A percentile compares a stretch with the other conserved stretches of the same genome.
These are phyloP conservation scores for Botia almorhae DNA, from an alignment of 2,797 vertebrate genomes.

Conservation along the genomic window DNA sequence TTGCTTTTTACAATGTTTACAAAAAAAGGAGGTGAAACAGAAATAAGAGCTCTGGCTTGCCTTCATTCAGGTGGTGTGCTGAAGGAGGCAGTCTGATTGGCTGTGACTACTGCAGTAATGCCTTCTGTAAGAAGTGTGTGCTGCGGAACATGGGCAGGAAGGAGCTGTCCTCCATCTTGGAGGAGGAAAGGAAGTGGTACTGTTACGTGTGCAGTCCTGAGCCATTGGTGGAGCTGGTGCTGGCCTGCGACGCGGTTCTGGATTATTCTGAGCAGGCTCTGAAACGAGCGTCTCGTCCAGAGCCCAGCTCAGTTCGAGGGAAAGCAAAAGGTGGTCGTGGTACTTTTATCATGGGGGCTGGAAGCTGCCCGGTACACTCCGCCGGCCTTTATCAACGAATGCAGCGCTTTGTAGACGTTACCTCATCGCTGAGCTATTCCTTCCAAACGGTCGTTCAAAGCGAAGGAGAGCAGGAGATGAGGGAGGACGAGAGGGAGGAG, in stretches of 20 bases:
- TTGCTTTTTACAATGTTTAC: no score
- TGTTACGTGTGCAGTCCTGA: conserved; percentile 96
- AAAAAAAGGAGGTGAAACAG: no score
- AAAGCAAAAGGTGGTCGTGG: conserved; percentile 26
- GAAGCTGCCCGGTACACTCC: conserved; percentile 17
- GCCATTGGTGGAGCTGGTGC: conserved; percentile 90
- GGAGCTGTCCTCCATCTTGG: conserved; percentile 92
- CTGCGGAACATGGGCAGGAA: conserved; percentile 93
- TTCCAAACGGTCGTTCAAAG: conserved; percentile 85
- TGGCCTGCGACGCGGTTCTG: conserved; percentile 89
- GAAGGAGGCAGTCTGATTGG: conserved; percentile 98
- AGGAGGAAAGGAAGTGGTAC: conserved; percentile 94
- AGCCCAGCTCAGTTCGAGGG: conserved; percentile 33
- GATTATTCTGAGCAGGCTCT: conserved; percentile 89
- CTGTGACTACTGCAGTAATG: conserved; percentile 97
- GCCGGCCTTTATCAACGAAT: conserved; percentile 56
- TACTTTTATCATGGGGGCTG: background rate
- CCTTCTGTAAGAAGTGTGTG: conserved; percentile 99
- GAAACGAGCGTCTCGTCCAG: conserved; percentile 71
- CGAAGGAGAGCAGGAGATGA: conserved; percentile 47
- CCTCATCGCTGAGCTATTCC: conserved; percentile 87
- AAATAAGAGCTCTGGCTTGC: background rate
- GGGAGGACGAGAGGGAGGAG: conserved; percentile 58
- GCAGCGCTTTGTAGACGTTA: conserved; percentile 83
- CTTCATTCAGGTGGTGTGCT: conserved; percentile 91